Evolutionary conservation across 2,113 vertebrate genomes (phyloP).

Genomic region (Cygnus buccinator): DNA sequence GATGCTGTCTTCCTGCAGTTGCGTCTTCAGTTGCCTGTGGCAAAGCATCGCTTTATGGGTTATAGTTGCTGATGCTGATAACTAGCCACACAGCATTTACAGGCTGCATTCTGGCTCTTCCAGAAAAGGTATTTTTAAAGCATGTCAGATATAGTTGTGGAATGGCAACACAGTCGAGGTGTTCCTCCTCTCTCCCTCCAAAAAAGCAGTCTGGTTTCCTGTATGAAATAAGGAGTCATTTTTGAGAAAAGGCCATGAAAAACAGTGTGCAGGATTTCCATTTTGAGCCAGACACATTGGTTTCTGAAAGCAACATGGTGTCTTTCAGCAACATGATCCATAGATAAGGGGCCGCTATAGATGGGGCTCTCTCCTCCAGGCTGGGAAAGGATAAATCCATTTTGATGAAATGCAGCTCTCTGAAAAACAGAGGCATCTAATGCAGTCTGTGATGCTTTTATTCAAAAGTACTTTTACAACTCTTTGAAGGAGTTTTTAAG

Average conservation of each 20-base stretch:
- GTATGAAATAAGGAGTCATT: background rate
- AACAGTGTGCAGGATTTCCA: background rate
- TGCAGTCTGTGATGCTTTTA: background rate
- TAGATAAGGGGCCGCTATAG: background rate
- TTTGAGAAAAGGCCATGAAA: background rate
- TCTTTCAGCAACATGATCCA: background rate
- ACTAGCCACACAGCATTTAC: background rate
- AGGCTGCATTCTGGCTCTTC: background rate
- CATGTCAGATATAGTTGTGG: background rate
- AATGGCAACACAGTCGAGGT: background rate
- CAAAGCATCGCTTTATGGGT: background rate
- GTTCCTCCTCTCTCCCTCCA: background rate
- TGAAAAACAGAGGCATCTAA: background rate
- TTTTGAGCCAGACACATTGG: background rate
- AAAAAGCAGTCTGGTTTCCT: background rate
- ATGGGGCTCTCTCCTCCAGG: background rate
- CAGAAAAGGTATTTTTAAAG: background rate
- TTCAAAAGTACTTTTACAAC: background rate
- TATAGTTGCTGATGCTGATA: background rate
- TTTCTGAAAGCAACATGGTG: background rate
- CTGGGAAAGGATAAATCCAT: background rate
- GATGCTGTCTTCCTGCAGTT: fast-evolving
- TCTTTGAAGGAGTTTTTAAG: background rate
- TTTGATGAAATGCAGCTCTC: background rate
- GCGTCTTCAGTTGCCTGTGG: background rate